Evolutionary conservation across 2,113 vertebrate species (phyloP), one percentile per base, ranked within the genome.

Genomic region (Dascyllus trimaculatus): DNA sequence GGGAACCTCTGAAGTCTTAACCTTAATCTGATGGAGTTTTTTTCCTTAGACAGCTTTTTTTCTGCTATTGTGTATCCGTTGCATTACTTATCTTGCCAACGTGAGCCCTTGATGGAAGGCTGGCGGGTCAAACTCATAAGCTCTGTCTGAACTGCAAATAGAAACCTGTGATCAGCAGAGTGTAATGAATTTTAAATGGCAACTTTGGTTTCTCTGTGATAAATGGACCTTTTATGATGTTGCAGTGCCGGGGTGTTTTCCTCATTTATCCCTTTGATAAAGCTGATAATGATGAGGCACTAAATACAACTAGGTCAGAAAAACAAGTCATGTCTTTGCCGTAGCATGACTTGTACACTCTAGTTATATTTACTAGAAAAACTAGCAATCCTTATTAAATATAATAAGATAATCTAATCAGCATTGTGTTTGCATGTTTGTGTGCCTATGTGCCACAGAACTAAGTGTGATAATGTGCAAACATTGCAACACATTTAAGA

Each of bases 111-210:
- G 15, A 75, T 66, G 53, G 74, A 78, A 62, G 66, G 56, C 53
- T 66, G 58, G 53, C 3, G 3, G 83, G 76, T 84, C 75, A 82
- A 73, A 81, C 48, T 78, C 75, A 75, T 81, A 67, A 84, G 56
- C 52, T 2, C 11, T 18, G 40, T 52, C 58, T 83, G 71, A 87
- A 80, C 58, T 84, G 67, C 65, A 32, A 79, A 86, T 80, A 54
- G 11, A 71, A 87, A 73, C 38, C 63, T 53, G 52, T 40, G 59
- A 80, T 82, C 70, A 76, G 48, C 62, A 52, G 35, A 58, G 62
- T 54, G 45, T 69, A 80, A 82, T 81, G 67, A 81, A 71, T 89
- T 88, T 81, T 32, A 71, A 89, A 56, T 53, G 46, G 32, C 45
- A 75, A 43, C 21, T 25, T 72, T 67, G 48, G 40, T 19, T 14